Base-by-base conservation (phyloP, 2,113 vertebrate species). In the Macquaria ambigua region DNA sequence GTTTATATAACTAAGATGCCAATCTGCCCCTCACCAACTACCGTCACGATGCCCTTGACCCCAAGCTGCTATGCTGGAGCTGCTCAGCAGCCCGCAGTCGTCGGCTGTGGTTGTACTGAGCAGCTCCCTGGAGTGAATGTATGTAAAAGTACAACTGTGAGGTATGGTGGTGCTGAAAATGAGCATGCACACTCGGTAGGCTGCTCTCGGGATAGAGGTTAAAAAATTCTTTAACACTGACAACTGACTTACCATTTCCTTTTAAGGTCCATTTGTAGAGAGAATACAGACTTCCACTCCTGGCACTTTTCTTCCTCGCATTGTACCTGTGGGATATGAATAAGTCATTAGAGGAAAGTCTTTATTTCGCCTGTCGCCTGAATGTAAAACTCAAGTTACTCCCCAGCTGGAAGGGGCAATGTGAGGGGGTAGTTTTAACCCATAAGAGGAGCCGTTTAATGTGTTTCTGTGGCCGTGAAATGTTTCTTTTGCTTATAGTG, bases 231-330 rank as follows among this genome's bases (percentile, higher is more conserved):
- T 58, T 56, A 23, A 53, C 66, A 55, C 46, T 31, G 50, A 78
- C 50, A 74, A 46, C 63, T 75, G 75, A 43, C 80, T 88, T 48
- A 77, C 53, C 28, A 5, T 88, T 88, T 79, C 76, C 83, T 86
- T 91, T 90, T 81, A 89, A 84, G 41, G 63, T 81, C 77, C 80
- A 92, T 94, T 90, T 93, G 75, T 85, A 74, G 76, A 76, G 2
- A 5, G 34, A 80, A 63, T 68, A 41, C 73, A 64, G 74, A 63
- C 74, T 62, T 82, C 61, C 74, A 68, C 69, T 79, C 43, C 41
- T 63, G 69, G 71, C 71, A 62, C 72, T 81, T 68, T 66, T 52
- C 55, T 1, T 69, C 73, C 63, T 55, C 16, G 6, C 53, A 6
- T 84, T 39, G 83, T 72, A 75, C 89, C 87, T 83, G 75, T 15